Conservation (phyloP, 2,888 invertebrate genomes). For the Bellardia pandia region DNA sequence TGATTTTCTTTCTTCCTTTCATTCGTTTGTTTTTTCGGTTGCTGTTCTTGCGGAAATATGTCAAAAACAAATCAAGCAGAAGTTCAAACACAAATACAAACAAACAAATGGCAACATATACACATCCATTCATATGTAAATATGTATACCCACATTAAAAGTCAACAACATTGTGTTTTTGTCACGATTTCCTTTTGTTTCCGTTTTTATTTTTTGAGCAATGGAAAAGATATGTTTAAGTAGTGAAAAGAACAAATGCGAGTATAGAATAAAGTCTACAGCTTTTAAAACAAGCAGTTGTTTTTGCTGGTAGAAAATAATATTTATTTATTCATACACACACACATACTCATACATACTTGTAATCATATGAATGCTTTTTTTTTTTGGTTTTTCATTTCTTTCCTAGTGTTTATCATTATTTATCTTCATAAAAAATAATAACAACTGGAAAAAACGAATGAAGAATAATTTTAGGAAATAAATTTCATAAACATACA, state of each 20-base stretch:
- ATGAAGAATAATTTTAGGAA: conserved; percentile 36
- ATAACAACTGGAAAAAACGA: not conserved
- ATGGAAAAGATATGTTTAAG: not conserved
- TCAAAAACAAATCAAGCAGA: conserved; percentile 62
- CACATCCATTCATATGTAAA: not conserved
- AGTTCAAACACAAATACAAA: conserved; percentile 20
- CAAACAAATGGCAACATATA: conserved; percentile 3
- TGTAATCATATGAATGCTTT: not conserved
- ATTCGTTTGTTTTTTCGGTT: not conserved
- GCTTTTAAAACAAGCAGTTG: not conserved
- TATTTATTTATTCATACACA: conserved; percentile 27
- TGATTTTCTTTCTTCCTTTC: conserved; percentile 30
- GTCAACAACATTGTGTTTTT: conserved; percentile 49
- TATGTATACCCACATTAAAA: conserved; percentile 37
- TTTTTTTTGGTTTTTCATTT: conserved; percentile 22
- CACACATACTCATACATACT: not conserved
- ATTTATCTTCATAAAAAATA: conserved; percentile 26
- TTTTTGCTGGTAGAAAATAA: conserved; percentile 17
- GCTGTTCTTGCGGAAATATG: conserved; percentile 54
- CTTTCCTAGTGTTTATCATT: conserved; percentile 33
- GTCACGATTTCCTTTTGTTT: conserved; percentile 41
- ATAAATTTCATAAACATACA: conserved; percentile 50
- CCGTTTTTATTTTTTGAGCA: not conserved
- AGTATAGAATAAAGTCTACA: not conserved
- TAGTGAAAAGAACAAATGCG: not conserved